phyloP scores from a whole-genome alignment of 2,797 vertebrate species.

The Platalea minor region DNA sequence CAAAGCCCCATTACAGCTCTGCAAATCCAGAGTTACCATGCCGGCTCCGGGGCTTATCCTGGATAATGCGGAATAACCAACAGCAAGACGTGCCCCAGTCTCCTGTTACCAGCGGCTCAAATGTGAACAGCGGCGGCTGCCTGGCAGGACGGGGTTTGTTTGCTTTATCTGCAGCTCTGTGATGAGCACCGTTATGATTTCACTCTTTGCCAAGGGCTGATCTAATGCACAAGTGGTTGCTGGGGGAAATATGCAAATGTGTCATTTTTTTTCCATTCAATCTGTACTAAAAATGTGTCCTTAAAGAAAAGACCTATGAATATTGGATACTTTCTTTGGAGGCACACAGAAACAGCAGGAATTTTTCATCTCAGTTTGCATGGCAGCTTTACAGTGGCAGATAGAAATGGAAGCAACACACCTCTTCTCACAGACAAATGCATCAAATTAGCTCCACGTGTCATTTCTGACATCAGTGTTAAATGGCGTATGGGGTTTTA shows the following conservation, averaged over 20 bases:
- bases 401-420: background rate
- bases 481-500: background rate
- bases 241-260: background rate
- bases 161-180: background rate
- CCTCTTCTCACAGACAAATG: background rate
- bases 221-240: background rate
- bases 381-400: background rate
- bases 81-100: background rate
- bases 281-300: background rate
- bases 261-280: background rate
- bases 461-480: background rate
- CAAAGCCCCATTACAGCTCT: conserved; percentile 23
- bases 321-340: background rate
- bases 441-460: background rate
- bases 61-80: background rate
- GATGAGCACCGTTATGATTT: background rate
- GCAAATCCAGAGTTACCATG: background rate
- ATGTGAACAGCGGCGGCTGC: background rate
- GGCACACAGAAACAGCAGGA: background rate
- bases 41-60: background rate
- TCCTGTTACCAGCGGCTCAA: accelerated
- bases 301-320: background rate
- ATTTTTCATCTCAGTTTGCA: background rate
- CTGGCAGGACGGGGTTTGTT: background rate
- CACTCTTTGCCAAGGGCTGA: background rate